phyloP scores from a whole-genome alignment of 2,113 vertebrate genomes.

The Pteropus alecto region DNA sequence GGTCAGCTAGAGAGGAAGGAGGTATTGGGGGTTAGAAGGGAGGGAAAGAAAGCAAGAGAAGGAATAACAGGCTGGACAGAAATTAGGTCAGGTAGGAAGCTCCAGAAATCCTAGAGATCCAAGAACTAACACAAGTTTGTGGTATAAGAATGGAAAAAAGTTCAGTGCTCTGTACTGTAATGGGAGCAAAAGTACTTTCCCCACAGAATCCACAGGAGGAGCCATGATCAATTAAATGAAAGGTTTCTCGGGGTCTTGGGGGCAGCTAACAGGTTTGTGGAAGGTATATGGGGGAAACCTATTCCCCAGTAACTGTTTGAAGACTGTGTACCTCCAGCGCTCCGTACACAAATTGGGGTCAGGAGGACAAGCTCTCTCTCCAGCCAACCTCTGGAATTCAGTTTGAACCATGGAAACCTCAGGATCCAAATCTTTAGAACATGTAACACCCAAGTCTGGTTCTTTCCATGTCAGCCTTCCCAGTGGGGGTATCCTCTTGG shows the following conservation, averaged over 20 bases:
- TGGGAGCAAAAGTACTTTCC: background rate
- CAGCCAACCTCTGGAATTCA: conserved; percentile 9
- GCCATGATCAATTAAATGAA: background rate
- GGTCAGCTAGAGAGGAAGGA: conserved; percentile 61
- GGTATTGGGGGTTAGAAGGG: background rate
- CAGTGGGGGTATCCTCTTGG: background rate
- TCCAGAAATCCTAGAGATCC: background rate
- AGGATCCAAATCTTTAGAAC: background rate
- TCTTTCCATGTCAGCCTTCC: background rate
- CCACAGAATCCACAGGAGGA: background rate
- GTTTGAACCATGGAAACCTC: conserved; percentile 7
- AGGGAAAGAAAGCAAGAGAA: background rate
- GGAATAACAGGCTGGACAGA: background rate
- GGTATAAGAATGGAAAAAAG: background rate
- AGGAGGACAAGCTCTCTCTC: background rate
- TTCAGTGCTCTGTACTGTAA: background rate
- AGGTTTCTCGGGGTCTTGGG: background rate
- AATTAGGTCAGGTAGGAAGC: conserved; percentile 49
- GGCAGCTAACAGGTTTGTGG: background rate
- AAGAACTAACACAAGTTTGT: background rate
- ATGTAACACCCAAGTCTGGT: background rate
- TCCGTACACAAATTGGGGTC: background rate
- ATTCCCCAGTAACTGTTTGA: background rate
- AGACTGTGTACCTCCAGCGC: background rate
- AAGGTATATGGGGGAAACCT: background rate